Percentiles rank a stretch among this genome's conserved stretches.
phyloP scores from a whole-genome alignment of 2,888 invertebrate genomes.

The Choreutis nemorana region DNA sequence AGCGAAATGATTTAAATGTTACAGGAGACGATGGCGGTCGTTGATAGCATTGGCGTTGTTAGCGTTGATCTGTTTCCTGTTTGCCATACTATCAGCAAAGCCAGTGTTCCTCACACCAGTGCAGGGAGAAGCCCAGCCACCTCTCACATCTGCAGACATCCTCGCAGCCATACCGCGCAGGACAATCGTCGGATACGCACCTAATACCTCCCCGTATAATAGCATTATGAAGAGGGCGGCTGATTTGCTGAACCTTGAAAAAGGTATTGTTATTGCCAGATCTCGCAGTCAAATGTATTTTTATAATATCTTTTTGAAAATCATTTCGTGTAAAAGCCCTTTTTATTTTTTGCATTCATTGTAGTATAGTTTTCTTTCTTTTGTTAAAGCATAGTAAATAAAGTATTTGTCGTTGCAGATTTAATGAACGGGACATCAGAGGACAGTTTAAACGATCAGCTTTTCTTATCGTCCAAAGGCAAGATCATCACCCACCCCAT shows the following conservation, averaged over 20 bases:
- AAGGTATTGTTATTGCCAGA: slow-evolving; percentile 10
- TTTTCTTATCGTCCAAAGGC: slow-evolving; percentile 23
- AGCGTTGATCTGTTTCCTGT: slow-evolving; percentile 22
- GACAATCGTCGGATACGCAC: slow-evolving; percentile 36
- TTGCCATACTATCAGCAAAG: slow-evolving; percentile 29
- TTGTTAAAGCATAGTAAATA: background rate
- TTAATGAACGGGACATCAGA: slow-evolving; percentile 24
- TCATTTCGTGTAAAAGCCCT: too few species aligned
- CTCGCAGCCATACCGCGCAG: slow-evolving; percentile 20
- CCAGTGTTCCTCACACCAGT: slow-evolving; percentile 44
- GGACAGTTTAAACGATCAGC: slow-evolving; percentile 25
- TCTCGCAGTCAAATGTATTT: background rate
- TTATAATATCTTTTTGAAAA: background rate
- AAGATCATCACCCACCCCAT: slow-evolving; percentile 21
- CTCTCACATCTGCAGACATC: slow-evolving; percentile 21
- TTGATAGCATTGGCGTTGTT: slow-evolving; percentile 26
- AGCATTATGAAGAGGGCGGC: slow-evolving; percentile 27
- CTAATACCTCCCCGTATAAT: slow-evolving; percentile 19
- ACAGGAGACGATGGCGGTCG: slow-evolving; percentile 36
- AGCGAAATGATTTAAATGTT: slow-evolving; percentile 10
- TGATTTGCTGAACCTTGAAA: slow-evolving; percentile 21
- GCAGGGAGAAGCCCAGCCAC: slow-evolving; percentile 26
- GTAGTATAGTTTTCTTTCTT: too few species aligned
- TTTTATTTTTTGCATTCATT: too few species aligned
- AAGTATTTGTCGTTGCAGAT: slow-evolving; percentile 25